Conservation (phyloP, 2,888 invertebrate genomes). For the Serripes groenlandicus region DNA sequence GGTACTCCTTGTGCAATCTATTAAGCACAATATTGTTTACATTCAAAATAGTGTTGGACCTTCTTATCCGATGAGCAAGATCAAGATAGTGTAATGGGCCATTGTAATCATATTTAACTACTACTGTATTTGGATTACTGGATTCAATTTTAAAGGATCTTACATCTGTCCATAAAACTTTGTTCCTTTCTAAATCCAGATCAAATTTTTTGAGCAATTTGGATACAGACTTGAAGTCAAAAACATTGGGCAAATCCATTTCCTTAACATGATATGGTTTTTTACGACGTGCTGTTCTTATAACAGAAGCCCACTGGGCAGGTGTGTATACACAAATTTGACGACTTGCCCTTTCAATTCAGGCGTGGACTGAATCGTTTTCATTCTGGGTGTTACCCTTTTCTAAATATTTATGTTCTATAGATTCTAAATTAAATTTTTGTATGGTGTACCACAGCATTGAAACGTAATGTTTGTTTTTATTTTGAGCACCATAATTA, state of each 20-base stretch:
- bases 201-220: conserved; percentile 29
- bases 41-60: not conserved
- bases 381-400: conserved; percentile 34
- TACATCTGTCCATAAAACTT: conserved; percentile 23
- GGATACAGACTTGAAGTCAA: conserved; percentile 17
- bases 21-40: not conserved
- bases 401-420: conserved; percentile 45
- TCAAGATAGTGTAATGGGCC: not conserved
- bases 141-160: not conserved
- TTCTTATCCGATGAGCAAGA: not conserved
- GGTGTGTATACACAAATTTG: conserved; percentile 21
- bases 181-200: conserved; percentile 5
- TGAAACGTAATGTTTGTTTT: conserved; percentile 40
- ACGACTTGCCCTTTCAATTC: not conserved
- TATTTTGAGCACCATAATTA: conserved; percentile 45
- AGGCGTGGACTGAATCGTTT: conserved; percentile 14
- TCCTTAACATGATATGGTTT: conserved; percentile 11
- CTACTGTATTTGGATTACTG: not conserved
- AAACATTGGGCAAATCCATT: conserved; percentile 10
- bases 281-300: conserved; percentile 2
- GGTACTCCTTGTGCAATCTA: conserved; percentile 12
- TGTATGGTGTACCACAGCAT: conserved; percentile 48
- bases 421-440: conserved; percentile 28
- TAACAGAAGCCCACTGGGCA: conserved; percentile 25
- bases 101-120: not conserved